Percentiles rank a stretch among this genome's conserved stretches.
phyloP scores from a whole-genome alignment of 2,888 invertebrate genomes.

The Ceriagrion tenellum region DNA sequence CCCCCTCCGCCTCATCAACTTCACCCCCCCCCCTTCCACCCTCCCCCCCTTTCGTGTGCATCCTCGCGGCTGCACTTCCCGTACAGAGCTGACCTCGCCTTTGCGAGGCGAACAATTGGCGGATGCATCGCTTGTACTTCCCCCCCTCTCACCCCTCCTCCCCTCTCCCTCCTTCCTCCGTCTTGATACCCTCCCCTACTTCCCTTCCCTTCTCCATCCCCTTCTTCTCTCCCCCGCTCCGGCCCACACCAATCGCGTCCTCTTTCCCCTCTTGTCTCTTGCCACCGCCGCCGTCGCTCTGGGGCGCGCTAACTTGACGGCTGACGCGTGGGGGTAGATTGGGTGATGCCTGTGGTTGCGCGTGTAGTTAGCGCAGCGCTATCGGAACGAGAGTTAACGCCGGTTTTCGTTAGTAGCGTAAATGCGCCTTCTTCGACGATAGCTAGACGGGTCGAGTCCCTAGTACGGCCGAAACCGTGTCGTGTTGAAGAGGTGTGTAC shows the following conservation, averaged over 20 bases:
- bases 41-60: background rate
- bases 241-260: background rate
- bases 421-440: too few relatives aligned
- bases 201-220: background rate
- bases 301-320: slow-evolving; percentile 24
- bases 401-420: too few relatives aligned
- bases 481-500: too few relatives aligned
- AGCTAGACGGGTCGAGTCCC: too few relatives aligned
- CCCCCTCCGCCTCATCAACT: background rate
- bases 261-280: background rate
- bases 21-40: background rate
- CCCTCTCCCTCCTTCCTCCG: background rate
- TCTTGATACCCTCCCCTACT: background rate
- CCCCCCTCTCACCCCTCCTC: background rate
- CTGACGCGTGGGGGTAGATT: background rate
- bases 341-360: background rate
- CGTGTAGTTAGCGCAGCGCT: too few relatives aligned
- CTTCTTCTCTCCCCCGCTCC: background rate
- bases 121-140: slow-evolving; percentile 29
- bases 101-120: slow-evolving; percentile 46
- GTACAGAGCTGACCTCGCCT: slow-evolving; percentile 21
- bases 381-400: too few relatives aligned
- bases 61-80: slow-evolving; percentile 18
- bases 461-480: too few relatives aligned
- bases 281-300: background rate